Evolutionary conservation across 2,888 invertebrate species (phyloP).

Genomic region (Nasonovia ribisnigri): DNA sequence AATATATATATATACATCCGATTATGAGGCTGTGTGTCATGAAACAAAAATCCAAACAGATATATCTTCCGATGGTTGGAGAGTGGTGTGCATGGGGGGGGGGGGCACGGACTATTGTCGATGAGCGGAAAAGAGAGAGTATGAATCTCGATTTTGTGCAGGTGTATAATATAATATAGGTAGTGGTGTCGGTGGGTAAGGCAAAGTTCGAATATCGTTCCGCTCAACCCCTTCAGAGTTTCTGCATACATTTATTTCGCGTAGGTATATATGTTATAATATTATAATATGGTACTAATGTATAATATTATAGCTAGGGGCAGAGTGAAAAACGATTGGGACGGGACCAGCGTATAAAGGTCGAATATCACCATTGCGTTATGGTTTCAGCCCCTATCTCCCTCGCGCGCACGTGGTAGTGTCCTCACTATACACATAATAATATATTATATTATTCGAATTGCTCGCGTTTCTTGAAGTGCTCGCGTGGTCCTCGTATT

Average conservation of each 20-base stretch:
- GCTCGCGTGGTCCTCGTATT: not conserved
- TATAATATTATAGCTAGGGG: not conserved
- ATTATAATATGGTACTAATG: not conserved
- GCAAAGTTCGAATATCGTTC: not conserved
- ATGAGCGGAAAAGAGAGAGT: not conserved
- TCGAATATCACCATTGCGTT: not conserved
- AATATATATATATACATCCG: not conserved
- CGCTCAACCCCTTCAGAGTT: not conserved
- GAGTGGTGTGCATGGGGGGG: not conserved
- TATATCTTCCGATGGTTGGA: not conserved
- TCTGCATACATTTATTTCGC: not conserved
- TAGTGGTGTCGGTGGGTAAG: not conserved
- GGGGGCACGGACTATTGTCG: not conserved
- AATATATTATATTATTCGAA: not conserved
- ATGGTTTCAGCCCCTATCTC: not conserved
- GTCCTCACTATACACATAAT: not conserved
- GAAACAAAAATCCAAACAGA: not conserved
- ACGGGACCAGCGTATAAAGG: not conserved
- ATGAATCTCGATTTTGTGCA: not conserved
- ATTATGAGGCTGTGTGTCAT: not conserved
- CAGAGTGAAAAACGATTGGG: not conserved
- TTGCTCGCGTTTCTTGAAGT: not conserved
- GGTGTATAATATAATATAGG: not conserved
- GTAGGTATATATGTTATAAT: not conserved
- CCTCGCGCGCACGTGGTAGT: not conserved